Base-by-base conservation (phyloP, 2,797 vertebrate genomes). In the Thaleichthys pacificus region DNA sequence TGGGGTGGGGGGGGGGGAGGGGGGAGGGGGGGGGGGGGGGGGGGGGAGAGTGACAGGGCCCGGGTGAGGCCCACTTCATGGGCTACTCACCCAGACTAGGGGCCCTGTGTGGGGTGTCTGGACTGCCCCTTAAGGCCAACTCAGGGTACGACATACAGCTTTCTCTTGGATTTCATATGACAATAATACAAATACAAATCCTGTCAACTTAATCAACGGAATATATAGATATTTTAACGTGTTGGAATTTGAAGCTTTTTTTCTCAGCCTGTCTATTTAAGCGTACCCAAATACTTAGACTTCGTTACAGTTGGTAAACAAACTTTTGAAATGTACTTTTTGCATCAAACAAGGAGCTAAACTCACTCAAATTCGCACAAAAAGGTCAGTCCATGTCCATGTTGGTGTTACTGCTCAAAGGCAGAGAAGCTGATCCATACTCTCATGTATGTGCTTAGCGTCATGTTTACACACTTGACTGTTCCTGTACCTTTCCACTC, bases 341-440 rank as follows among this genome's bases (percentile, higher is more conserved):
- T 81, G 80, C 86, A 83, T 91, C 88, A 86, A 75, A 84, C 84
- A 81, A 88, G 89, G 89, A 84, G 85, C 74, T 51, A 30, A 87
- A 84, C 85, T 75, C 77, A 79, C 85, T 38, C 61, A 65, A 68
- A 71, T 83, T 85, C 86, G 88, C 78, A 86, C 80, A 74, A 83
- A 1, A 38, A 7, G 85, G 87, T 74, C 76, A 77, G 76, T 87
- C 78, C 70, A 80, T 78, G 35, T 80, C 78, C 61, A 8, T 65
- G 80, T 82, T 80, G 80, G 76, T 88, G 87, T 90, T 35, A 54
- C 35, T 68, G 91, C 89, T 90, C 26, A 76, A 84, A 86, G 90
- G 87, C 89, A 90, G 84, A 64, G 89, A 87, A 82, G 56, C 82
- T 86, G 86, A 87, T 84, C 83, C 79, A 86, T 88, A 82, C 65